Evolutionary conservation across 2,113 vertebrate species (phyloP).

Genomic region (Grammomys dolichurus): DNA sequence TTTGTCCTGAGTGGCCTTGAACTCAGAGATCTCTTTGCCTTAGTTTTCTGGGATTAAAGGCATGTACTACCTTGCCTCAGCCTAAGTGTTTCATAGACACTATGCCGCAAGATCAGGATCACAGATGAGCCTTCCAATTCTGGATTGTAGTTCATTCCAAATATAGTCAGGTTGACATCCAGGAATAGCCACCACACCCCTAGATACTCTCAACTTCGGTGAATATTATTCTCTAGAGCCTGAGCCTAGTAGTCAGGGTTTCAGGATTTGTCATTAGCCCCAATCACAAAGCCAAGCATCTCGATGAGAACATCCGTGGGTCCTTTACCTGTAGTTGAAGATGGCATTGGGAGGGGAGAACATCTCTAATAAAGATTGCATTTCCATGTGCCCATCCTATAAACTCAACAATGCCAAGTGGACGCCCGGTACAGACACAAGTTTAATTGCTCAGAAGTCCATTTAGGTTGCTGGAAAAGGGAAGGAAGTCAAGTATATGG

Average conservation of each 20-base stretch:
- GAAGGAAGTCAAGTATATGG: constrained; percentile 18
- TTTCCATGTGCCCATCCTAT: not conserved
- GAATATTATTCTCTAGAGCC: not conserved
- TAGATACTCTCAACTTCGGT: not conserved
- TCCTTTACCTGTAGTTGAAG: not conserved
- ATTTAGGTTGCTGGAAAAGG: constrained; percentile 41
- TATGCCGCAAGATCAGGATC: too few species aligned
- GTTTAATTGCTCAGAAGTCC: not conserved
- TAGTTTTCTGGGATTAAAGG: too few species aligned
- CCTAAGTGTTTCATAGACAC: too few species aligned
- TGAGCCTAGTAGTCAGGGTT: not conserved
- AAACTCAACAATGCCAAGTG: not conserved
- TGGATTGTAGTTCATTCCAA: too few species aligned
- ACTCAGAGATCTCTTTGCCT: too few species aligned
- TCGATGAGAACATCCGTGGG: not conserved
- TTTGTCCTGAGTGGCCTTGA: too few species aligned
- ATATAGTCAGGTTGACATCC: too few species aligned
- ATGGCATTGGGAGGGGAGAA: not conserved
- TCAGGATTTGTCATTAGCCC: not conserved
- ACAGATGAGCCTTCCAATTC: too few species aligned
- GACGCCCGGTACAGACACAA: not conserved
- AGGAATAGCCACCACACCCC: too few species aligned
- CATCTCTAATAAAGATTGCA: not conserved
- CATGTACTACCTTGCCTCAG: too few species aligned
- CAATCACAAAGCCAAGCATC: not conserved